A percentile compares a stretch with the other conserved stretches of the same genome.
These are phyloP conservation scores for Hystrix cristata DNA, from an alignment of 2,113 vertebrate species.

Conservation along the genomic window DNA sequence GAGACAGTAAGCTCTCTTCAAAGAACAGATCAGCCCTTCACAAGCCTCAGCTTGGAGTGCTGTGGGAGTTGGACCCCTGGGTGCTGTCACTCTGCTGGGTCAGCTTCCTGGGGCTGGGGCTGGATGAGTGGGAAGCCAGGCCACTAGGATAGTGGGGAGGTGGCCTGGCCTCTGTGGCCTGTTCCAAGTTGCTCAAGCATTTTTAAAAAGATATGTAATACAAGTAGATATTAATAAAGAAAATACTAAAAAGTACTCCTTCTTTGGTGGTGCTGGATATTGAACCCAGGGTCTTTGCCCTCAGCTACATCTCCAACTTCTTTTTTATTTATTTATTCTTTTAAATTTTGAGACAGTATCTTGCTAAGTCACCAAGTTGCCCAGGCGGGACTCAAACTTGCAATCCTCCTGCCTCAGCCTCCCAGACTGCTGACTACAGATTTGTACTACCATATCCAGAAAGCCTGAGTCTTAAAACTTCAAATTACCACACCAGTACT, in stretches of 20 bases:
- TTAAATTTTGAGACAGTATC: not conserved
- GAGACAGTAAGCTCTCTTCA: not conserved
- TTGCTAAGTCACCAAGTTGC: not conserved
- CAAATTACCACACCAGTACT: not conserved
- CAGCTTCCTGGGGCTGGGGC: not conserved
- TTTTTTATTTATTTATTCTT: not conserved
- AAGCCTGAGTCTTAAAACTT: not conserved
- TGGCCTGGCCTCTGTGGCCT: not conserved
- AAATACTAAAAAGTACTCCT: not conserved
- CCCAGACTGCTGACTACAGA: not conserved
- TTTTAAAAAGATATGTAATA: not conserved
- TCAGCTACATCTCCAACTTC: not conserved
- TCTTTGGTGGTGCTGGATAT: not conserved
- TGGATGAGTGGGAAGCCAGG: too few relatives aligned
- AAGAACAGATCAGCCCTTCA: fast-evolving
- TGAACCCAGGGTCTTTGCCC: not conserved
- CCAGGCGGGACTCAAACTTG: not conserved
- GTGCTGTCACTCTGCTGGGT: too few relatives aligned
- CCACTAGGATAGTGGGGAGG: too few relatives aligned
- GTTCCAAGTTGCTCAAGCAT: not conserved
- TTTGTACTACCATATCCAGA: not conserved
- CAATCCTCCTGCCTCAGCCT: not conserved
- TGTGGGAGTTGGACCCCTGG: fast-evolving
- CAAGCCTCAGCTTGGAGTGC: too few relatives aligned
- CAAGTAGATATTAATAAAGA: not conserved